Percentiles rank a stretch among this genome's conserved stretches.
Evolutionary conservation across 2,888 invertebrate genomes (phyloP).

Genomic region (Pristionchus exspectatus): DNA sequence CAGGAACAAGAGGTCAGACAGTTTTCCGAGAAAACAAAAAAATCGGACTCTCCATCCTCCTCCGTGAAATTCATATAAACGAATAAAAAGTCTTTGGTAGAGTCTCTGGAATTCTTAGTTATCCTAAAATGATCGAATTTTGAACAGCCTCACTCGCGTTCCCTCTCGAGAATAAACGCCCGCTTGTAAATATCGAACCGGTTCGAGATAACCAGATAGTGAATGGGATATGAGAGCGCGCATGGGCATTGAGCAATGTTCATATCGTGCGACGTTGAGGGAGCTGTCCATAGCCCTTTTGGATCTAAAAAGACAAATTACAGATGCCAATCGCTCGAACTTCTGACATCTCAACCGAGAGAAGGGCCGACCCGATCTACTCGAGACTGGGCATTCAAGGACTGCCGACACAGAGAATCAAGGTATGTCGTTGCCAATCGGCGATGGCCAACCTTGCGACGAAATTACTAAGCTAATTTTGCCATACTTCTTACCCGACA

Average conservation of each 20-base stretch:
- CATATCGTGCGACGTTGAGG: background rate
- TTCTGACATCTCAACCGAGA: background rate
- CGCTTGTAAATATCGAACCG: conserved; percentile 31
- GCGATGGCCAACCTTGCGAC: background rate
- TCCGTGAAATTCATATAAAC: no score
- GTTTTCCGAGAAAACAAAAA: background rate
- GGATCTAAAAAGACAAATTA: background rate
- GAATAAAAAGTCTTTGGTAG: no score
- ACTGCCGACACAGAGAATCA: conserved; percentile 31
- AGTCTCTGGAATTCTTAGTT: no score
- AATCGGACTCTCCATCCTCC: background rate
- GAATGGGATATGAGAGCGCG: background rate
- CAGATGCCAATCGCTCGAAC: conserved; percentile 15
- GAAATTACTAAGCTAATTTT: no score
- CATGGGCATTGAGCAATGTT: conserved; percentile 7
- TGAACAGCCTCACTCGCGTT: background rate
- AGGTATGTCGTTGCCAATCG: background rate
- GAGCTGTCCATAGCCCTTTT: background rate
- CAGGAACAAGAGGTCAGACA: background rate
- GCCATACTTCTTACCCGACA: no score
- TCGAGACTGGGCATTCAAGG: conserved; percentile 51
- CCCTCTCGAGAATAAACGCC: background rate
- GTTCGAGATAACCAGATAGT: conserved; percentile 26
- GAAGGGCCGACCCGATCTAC: conserved; percentile 20
- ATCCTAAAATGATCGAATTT: background rate